Evolutionary conservation across 2,888 invertebrate species (phyloP).

Genomic region (Biston stratarius): DNA sequence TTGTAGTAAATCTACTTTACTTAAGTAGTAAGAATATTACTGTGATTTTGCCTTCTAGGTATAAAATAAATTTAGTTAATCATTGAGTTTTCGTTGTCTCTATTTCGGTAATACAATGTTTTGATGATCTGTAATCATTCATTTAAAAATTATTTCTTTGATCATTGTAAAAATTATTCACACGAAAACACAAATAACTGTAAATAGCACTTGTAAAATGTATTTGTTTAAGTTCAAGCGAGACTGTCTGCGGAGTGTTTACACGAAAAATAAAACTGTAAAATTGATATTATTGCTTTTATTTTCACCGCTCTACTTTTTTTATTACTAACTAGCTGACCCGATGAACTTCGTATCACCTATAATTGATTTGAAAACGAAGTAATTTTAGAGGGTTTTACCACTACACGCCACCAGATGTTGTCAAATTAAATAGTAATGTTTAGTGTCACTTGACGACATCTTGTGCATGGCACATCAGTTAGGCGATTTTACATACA

Average conservation of each 20-base stretch:
- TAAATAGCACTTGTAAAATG: slow-evolving; percentile 52
- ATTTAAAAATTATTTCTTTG: neutral
- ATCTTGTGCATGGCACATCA: too few relatives aligned
- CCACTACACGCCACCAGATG: too few relatives aligned
- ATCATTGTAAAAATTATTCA: slow-evolving; percentile 33
- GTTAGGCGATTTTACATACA: too few relatives aligned
- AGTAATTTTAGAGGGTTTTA: too few relatives aligned
- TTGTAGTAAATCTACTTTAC: slow-evolving; percentile 13
- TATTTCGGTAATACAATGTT: neutral
- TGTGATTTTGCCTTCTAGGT: slow-evolving; percentile 69
- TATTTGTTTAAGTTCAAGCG: slow-evolving; percentile 33
- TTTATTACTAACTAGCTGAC: neutral
- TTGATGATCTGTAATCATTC: neutral
- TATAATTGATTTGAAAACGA: too few relatives aligned
- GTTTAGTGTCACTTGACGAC: too few relatives aligned
- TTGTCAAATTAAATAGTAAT: too few relatives aligned
- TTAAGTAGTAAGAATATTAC: slow-evolving; percentile 43
- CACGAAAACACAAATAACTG: slow-evolving; percentile 45
- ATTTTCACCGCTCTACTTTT: neutral
- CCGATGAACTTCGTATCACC: too few relatives aligned
- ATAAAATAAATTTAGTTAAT: slow-evolving; percentile 40
- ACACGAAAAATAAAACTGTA: slow-evolving; percentile 58
- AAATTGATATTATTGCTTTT: slow-evolving; percentile 44
- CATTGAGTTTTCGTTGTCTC: neutral
- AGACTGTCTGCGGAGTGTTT: slow-evolving; percentile 40